phyloP scores from a whole-genome alignment of 2,797 vertebrate genomes.

The Alauda arvensis region DNA sequence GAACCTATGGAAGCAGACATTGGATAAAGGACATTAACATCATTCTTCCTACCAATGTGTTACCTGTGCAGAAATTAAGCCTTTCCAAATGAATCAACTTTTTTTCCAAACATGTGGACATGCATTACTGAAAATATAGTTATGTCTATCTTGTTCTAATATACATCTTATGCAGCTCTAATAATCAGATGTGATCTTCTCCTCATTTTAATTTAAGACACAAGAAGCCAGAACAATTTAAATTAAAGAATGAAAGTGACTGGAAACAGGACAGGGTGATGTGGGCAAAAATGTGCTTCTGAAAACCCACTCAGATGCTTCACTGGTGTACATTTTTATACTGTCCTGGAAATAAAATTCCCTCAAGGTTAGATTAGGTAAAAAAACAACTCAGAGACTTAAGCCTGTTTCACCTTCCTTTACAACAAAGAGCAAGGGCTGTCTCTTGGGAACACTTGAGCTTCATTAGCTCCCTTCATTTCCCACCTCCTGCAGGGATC shows the following conservation, averaged over 20 bases:
- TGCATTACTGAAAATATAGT: not conserved
- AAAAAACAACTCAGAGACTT: not conserved
- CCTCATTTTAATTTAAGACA: not conserved
- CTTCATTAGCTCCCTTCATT: not conserved
- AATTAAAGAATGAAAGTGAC: not conserved
- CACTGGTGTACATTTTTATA: not conserved
- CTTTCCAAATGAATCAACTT: not conserved
- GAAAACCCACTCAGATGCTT: not conserved
- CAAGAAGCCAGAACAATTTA: too few relatives aligned
- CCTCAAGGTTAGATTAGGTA: not conserved
- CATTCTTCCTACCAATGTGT: not conserved
- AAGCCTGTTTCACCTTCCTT: not conserved
- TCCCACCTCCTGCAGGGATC: not conserved
- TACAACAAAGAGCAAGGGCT: not conserved
- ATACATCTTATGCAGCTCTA: not conserved
- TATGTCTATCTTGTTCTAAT: too few relatives aligned
- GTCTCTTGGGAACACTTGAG: not conserved
- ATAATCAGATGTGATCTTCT: not conserved
- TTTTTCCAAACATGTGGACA: not conserved
- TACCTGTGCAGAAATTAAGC: not conserved
- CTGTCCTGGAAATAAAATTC: too few relatives aligned
- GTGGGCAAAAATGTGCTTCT: not conserved
- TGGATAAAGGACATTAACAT: not conserved
- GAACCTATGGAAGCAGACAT: conserved; percentile 73
- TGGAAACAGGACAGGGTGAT: not conserved